Percentiles rank a stretch among this genome's conserved stretches.
These are phyloP conservation scores for Brachionus angularis DNA, from an alignment of 1,140 invertebrate genomes.

Conservation along the genomic window DNA sequence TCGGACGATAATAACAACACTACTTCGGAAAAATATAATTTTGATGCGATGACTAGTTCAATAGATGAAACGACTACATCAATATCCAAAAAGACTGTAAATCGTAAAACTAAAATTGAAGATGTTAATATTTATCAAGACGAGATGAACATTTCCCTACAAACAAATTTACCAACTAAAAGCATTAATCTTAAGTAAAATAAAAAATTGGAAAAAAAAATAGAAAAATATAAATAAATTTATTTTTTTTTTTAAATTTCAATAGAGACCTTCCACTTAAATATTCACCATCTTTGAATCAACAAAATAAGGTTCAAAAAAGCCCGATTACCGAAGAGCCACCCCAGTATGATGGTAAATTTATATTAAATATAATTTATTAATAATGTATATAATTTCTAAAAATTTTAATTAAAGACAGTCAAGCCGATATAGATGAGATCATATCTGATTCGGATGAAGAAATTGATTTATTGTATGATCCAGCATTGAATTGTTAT, in stretches of 20 bases:
- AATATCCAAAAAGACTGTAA: constrained; percentile 7
- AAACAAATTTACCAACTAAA: constrained; percentile 19
- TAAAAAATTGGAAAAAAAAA: neutral
- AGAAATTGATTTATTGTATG: constrained; percentile 53
- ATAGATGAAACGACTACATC: constrained; percentile 35
- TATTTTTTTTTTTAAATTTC: neutral
- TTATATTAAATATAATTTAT: neutral
- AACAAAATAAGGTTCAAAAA: neutral
- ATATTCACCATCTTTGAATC: constrained; percentile 19
- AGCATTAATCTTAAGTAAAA: constrained; percentile 32
- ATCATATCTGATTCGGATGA: constrained; percentile 18
- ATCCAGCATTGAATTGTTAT: constrained; percentile 56
- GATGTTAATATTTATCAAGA: constrained; percentile 31
- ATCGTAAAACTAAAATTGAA: neutral
- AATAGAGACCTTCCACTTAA: constrained; percentile 3
- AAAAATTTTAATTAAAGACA: neutral
- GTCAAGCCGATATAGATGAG: constrained; percentile 38
- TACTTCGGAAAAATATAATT: constrained; percentile 36
- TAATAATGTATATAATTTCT: neutral
- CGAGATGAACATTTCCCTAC: constrained; percentile 35
- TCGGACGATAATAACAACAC: constrained; percentile 24
- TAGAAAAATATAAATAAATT: neutral
- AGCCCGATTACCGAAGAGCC: neutral
- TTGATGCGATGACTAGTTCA: constrained; percentile 37
- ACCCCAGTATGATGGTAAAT: constrained; percentile 10